Evolutionary conservation across 2,888 invertebrate genomes (phyloP).

Genomic region (Syrphus vitripennis): DNA sequence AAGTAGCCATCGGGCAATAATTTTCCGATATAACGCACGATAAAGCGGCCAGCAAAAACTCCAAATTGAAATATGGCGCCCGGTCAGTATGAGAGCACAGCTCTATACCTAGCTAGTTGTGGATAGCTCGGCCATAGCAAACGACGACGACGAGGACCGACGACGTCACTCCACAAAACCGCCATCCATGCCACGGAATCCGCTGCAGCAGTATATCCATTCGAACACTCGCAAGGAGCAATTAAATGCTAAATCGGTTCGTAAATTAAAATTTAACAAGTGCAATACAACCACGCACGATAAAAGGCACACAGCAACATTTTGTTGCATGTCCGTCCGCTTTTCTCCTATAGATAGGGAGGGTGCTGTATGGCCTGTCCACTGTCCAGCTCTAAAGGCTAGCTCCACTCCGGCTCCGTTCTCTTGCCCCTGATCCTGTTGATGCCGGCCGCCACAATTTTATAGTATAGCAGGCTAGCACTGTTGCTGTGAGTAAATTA

Average conservation of each 20-base stretch:
- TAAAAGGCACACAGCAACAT: conserved; percentile 69
- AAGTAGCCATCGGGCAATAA: conserved; percentile 72
- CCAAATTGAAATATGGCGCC: conserved; percentile 69
- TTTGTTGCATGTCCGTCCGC: conserved; percentile 67
- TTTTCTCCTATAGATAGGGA: conserved; percentile 25
- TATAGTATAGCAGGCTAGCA: too few species aligned
- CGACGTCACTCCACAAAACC: conserved; percentile 47
- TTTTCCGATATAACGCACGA: conserved; percentile 70
- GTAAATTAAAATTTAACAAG: conserved; percentile 72
- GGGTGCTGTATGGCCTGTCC: not conserved
- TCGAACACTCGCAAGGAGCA: conserved; percentile 64
- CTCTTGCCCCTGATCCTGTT: not conserved
- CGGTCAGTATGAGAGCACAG: conserved; percentile 10
- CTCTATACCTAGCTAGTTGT: conserved; percentile 11
- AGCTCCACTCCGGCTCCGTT: not conserved
- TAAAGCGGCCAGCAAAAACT: conserved; percentile 64
- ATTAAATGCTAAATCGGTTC: conserved; percentile 72
- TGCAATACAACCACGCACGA: conserved; percentile 71
- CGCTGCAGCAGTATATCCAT: conserved; percentile 41
- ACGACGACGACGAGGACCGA: conserved; percentile 37
- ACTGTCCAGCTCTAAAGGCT: not conserved
- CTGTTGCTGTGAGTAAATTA: conserved; percentile 58
- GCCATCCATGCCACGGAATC: conserved; percentile 43
- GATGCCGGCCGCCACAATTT: conserved; percentile 24
- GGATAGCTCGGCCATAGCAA: conserved; percentile 21